These are phyloP conservation scores for Acrocera orbiculus DNA, from an alignment of 2,888 invertebrate species.

Conservation along the genomic window DNA sequence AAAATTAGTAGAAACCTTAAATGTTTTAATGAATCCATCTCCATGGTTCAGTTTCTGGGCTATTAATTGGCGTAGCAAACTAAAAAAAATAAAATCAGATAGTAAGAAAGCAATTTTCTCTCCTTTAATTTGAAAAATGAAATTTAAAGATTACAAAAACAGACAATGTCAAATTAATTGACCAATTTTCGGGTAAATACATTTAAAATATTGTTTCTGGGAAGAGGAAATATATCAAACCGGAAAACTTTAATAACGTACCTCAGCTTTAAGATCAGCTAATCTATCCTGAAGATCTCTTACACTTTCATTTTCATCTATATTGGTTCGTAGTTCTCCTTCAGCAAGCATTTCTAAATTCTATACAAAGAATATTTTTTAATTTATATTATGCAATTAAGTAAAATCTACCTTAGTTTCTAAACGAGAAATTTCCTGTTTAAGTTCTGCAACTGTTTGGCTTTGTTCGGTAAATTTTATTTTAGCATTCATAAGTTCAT, in stretches of 20 bases:
- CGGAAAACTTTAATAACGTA: constrained; percentile 31
- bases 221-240: no score
- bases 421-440: constrained; percentile 81
- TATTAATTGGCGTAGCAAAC: constrained; percentile 76
- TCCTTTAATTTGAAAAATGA: no score
- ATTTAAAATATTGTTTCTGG: no score
- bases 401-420: constrained; percentile 57
- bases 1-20: no score
- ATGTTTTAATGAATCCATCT: constrained; percentile 49
- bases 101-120: no score
- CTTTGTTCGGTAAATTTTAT: constrained; percentile 90
- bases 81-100: constrained; percentile 30
- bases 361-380: constrained; percentile 33
- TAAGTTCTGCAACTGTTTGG: constrained; percentile 82
- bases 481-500: constrained; percentile 82
- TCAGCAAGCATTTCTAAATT: constrained; percentile 90
- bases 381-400: constrained; percentile 2
- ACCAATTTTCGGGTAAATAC: no score
- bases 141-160: no score
- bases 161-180: no score
- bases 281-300: constrained; percentile 84
- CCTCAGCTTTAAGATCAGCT: constrained; percentile 86
- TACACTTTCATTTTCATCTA: constrained; percentile 70
- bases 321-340: constrained; percentile 72
- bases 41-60: constrained; percentile 78